A percentile compares a stretch with the other conserved stretches of the same genome.
These are phyloP conservation scores for Spialia ferax DNA, from an alignment of 2,888 invertebrate species.

Conservation along the genomic window DNA sequence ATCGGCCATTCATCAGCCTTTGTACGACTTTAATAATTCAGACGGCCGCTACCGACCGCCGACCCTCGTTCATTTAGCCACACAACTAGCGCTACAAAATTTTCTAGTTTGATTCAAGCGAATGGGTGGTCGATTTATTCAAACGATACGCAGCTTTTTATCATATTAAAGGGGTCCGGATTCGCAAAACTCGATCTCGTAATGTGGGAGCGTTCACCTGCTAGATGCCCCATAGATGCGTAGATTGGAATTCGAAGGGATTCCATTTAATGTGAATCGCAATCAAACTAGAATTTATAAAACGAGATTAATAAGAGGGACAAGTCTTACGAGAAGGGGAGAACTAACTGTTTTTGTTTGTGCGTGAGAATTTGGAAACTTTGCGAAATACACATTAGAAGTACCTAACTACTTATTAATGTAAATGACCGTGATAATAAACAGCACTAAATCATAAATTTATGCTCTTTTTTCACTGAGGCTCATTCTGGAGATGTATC, in stretches of 20 bases:
- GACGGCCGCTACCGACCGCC: constrained; percentile 55
- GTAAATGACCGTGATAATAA: background rate
- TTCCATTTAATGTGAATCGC: constrained; percentile 46
- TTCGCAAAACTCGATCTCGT: constrained; percentile 59
- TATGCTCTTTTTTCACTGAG: too few species aligned
- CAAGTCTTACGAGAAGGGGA: constrained; percentile 47
- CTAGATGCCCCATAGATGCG: constrained; percentile 57
- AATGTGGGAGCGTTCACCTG: constrained; percentile 62
- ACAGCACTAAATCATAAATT: too few species aligned
- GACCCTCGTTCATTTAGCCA: constrained; percentile 50
- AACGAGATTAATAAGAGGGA: constrained; percentile 44
- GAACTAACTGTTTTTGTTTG: constrained; percentile 47
- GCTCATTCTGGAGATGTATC: too few species aligned
- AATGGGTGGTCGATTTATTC: constrained; percentile 31
- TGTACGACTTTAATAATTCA: constrained; percentile 74
- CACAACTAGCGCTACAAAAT: constrained; percentile 32
- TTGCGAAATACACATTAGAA: constrained; percentile 25
- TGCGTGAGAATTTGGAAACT: constrained; percentile 47
- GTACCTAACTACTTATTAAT: background rate
- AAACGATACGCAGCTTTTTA: constrained; percentile 28
- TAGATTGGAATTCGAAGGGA: constrained; percentile 48
- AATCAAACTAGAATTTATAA: constrained; percentile 53
- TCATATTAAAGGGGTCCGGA: constrained; percentile 42
- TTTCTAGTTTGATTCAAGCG: constrained; percentile 35
- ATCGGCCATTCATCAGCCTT: constrained; percentile 66